Percentiles rank a stretch among this genome's conserved stretches.
These are phyloP conservation scores for Melanotaenia duboulayi DNA, from an alignment of 2,113 vertebrate species.

Conservation along the genomic window DNA sequence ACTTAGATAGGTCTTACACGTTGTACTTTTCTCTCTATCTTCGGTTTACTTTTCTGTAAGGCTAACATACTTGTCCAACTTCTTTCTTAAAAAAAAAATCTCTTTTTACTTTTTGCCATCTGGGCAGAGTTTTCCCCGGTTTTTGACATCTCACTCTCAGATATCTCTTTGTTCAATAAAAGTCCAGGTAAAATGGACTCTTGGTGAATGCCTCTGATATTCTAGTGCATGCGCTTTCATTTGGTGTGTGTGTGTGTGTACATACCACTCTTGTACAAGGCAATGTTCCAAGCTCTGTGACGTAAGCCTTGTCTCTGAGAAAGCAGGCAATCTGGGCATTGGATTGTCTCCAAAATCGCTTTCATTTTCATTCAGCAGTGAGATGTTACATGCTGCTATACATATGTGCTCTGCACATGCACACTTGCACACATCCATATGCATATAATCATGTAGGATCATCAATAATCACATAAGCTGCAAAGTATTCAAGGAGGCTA, in stretches of 20 bases:
- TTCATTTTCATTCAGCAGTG: conserved; percentile 60
- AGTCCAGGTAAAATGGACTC: conserved; percentile 62
- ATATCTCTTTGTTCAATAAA: conserved; percentile 52
- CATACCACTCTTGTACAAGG: conserved; percentile 11
- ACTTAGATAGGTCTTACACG: conserved; percentile 17
- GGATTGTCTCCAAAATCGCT: conserved; percentile 59
- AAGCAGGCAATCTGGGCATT: conserved; percentile 66
- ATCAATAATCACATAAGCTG: conserved; percentile 26
- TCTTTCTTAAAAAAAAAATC: not conserved
- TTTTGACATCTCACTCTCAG: conserved; percentile 46
- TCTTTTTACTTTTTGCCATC: conserved; percentile 26
- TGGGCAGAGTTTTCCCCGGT: conserved; percentile 22
- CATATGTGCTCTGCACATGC: conserved; percentile 6
- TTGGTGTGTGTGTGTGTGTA: conserved; percentile 6
- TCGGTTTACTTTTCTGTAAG: conserved; percentile 13
- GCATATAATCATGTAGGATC: not conserved
- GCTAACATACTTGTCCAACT: conserved; percentile 17
- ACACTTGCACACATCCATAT: conserved; percentile 11
- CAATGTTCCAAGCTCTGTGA: conserved; percentile 63
- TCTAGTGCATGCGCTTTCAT: conserved; percentile 39
- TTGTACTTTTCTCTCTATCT: conserved; percentile 2
- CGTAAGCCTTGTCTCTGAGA: conserved; percentile 50
- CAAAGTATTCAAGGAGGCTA: conserved; percentile 5
- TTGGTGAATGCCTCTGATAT: conserved; percentile 36
- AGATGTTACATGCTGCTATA: conserved; percentile 47